Evolutionary conservation across 2,888 invertebrate species (phyloP), one percentile per base, ranked within the genome.

Genomic region (Lasioglossum malachurum): DNA sequence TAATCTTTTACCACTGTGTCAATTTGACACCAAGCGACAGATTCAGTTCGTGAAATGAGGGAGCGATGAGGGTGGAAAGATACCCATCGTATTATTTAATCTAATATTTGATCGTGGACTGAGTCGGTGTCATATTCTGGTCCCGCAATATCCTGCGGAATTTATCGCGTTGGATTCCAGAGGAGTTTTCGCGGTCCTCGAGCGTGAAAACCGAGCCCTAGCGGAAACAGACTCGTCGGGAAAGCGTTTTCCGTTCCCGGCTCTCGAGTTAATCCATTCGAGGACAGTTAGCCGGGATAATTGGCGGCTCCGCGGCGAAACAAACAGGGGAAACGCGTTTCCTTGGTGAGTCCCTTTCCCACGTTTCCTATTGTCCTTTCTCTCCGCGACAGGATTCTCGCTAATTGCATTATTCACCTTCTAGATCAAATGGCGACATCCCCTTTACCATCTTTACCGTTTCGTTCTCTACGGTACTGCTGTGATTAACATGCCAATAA

Each of bases 161-260:
- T 74, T 67, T 67, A 49, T 8, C 41, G 10, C 46, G 64, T 77
- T 67, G 74, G 49, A 7, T 71, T 71, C 19, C 19, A 75, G n/a
- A 14, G 23, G 41, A n/a, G 35, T 46, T 23, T 35, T 75, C 8
- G 38, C 12, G 10, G 16, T 16, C 5, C 0, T n/a, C 49, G 2
- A 27, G n/a, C 19, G 19, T 46, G 46, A 35, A 69, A 69, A 69
- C n/a, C 38, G 49, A 19, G 23, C n/a, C 19, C n/a, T 23, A 78
- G 12, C 10, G n/a, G 76, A 76, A 76, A 67, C 31, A 23, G 31
- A 31, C 23, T 5, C 14, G 10, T 12, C 7, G 35, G 19, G 7
- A n/a, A 69, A 78, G n/a, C 16, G 49, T 78, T 19, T 49, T 53
- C 53, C 53, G 8, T n/a, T 10, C 23, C 53, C 23, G 53, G 23